Evolutionary conservation across 2,113 vertebrate genomes (phyloP).

Genomic region (Laterallus jamaicensis): DNA sequence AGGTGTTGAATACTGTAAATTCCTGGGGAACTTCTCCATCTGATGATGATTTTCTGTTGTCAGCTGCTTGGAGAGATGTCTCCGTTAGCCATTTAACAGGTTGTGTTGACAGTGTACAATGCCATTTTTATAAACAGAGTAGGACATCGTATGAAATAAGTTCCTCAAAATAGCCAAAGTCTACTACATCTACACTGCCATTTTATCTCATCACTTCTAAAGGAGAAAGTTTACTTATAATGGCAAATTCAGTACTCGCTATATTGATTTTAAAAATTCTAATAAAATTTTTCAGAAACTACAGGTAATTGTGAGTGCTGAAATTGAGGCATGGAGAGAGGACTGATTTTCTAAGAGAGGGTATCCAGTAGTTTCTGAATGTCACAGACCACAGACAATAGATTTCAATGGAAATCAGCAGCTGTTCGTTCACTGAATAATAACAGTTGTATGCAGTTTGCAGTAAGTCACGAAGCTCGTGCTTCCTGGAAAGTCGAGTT

Average conservation of each 20-base stretch:
- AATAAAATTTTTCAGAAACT: background rate
- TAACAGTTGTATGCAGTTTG: background rate
- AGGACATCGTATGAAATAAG: background rate
- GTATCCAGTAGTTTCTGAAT: background rate
- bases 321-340: background rate
- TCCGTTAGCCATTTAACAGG: conserved; percentile 30
- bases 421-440: background rate
- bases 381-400: background rate
- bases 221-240: background rate
- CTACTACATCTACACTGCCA: background rate
- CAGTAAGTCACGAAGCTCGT: background rate
- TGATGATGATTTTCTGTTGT: conserved; percentile 21
- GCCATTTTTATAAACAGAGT: background rate
- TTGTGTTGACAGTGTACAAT: background rate
- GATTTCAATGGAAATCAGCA: conserved; percentile 2
- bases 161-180: background rate
- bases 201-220: background rate
- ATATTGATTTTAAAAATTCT: background rate
- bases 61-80: background rate
- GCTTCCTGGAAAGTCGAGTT: background rate
- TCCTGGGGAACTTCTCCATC: conserved; percentile 3
- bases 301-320: background rate
- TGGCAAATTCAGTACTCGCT: background rate
- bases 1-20: background rate
- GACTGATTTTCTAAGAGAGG: background rate